Conservation (phyloP, 2,888 invertebrate species). For the Vandiemenella viatica region DNA sequence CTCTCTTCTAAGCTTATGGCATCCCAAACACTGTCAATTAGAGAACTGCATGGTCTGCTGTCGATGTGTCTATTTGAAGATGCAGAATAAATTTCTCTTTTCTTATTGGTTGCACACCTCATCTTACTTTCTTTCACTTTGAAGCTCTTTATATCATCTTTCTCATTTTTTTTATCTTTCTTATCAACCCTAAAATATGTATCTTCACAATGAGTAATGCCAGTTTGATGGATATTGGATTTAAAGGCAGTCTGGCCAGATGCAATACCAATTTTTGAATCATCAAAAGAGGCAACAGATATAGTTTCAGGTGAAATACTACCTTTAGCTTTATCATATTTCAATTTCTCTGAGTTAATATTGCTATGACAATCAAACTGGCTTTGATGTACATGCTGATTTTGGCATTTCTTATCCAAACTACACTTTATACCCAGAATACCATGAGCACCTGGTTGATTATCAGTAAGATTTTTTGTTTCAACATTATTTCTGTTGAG, state of each 20-base stretch:
- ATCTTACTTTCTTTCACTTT: slow-evolving; percentile 1
- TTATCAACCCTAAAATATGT: background rate
- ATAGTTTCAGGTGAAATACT: background rate
- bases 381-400: no score
- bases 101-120: slow-evolving; percentile 5
- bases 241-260: background rate
- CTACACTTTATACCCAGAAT: no score
- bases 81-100: slow-evolving; percentile 6
- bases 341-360: background rate
- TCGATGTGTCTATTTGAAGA: no score
- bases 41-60: no score
- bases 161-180: no score
- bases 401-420: background rate
- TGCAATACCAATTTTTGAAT: background rate
- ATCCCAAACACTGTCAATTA: slow-evolving; percentile 11
- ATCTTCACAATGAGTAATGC: no score
- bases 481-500: background rate
- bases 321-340: background rate
- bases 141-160: slow-evolving; percentile 1
- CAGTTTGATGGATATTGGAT: no score
- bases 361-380: no score
- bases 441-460: no score
- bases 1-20: slow-evolving; percentile 11
- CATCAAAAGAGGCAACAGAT: background rate
- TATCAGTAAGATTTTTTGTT: background rate